Conservation (phyloP, 1,140 invertebrate species). For the Phymastichus coffea region DNA sequence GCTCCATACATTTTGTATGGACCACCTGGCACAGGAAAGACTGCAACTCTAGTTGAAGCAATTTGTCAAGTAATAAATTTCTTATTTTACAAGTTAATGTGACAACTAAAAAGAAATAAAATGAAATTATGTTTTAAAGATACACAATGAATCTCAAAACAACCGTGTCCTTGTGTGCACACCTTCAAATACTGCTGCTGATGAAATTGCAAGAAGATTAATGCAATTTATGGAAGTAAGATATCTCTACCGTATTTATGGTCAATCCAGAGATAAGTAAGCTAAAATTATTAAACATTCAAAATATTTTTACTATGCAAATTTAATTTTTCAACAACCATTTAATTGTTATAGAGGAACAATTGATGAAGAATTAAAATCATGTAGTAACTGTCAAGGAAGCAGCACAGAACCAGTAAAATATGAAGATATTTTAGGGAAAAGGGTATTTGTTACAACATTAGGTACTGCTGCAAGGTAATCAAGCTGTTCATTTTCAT, state of each 20-base stretch:
- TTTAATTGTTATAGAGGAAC: too few species aligned
- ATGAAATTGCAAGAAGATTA: conserved; percentile 67
- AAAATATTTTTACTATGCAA: too few species aligned
- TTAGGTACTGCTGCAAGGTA: conserved; percentile 46
- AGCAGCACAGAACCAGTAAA: conserved; percentile 34
- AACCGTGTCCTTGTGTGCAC: conserved; percentile 66
- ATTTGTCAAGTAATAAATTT: conserved; percentile 66
- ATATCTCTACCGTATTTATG: conserved; percentile 54
- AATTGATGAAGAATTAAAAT: conserved; percentile 41
- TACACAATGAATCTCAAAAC: too few species aligned
- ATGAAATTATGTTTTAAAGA: too few species aligned
- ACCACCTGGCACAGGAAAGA: conserved; percentile 81
- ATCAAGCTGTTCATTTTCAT: not conserved
- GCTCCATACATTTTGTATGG: conserved; percentile 78
- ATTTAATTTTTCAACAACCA: too few species aligned
- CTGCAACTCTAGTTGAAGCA: conserved; percentile 74
- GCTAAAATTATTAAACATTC: too few species aligned
- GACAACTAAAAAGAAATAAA: too few species aligned
- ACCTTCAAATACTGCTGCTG: conserved; percentile 77
- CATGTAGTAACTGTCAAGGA: conserved; percentile 40
- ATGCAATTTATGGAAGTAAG: conserved; percentile 48
- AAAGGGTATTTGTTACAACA: conserved; percentile 54
- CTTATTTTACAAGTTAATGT: too few species aligned
- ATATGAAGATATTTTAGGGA: conserved; percentile 40
- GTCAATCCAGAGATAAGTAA: conserved; percentile 49